Percentiles rank a stretch among this genome's conserved stretches.
phyloP scores from a whole-genome alignment of 2,888 invertebrate genomes.

The Iphiclides podalirius region DNA sequence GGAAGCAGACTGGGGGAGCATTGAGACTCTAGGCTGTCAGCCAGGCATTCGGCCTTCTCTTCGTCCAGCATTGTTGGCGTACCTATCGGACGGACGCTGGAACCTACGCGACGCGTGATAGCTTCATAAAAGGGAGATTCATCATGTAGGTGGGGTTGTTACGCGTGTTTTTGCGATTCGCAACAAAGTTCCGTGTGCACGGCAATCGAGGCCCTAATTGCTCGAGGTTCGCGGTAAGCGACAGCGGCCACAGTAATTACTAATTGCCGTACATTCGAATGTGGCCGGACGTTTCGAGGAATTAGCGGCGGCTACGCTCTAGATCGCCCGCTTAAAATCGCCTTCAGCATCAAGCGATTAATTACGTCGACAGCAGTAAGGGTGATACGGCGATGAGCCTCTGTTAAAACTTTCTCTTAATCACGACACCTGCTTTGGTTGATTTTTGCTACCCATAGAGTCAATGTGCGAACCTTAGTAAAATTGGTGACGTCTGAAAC shows the following conservation, averaged over 20 bases:
- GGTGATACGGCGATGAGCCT: too few relatives aligned
- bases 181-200: conserved; percentile 50
- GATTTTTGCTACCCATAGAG: too few relatives aligned
- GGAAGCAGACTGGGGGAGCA: too few relatives aligned
- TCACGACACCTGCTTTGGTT: too few relatives aligned
- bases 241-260: conserved; percentile 52
- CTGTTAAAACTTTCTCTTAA: too few relatives aligned
- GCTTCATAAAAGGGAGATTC: conserved; percentile 10
- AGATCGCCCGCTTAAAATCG: conserved; percentile 44
- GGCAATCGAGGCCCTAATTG: conserved; percentile 59
- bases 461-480: too few relatives aligned
- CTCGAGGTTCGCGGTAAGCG: conserved; percentile 50
- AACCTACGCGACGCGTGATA: neutral
- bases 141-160: conserved; percentile 10
- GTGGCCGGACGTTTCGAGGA: conserved; percentile 48
- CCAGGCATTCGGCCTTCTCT: too few relatives aligned
- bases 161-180: conserved; percentile 29
- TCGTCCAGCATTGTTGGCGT: too few relatives aligned
- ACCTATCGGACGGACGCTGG: too few relatives aligned
- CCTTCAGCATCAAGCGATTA: conserved; percentile 32
- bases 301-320: conserved; percentile 35
- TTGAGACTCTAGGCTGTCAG: too few relatives aligned
- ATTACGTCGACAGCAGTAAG: too few relatives aligned
- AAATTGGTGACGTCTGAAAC: too few relatives aligned
- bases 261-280: conserved; percentile 44